Evolutionary conservation across 2,113 vertebrate genomes (phyloP), one percentile per base, ranked within the genome.

Genomic region (Menura novaehollandiae): DNA sequence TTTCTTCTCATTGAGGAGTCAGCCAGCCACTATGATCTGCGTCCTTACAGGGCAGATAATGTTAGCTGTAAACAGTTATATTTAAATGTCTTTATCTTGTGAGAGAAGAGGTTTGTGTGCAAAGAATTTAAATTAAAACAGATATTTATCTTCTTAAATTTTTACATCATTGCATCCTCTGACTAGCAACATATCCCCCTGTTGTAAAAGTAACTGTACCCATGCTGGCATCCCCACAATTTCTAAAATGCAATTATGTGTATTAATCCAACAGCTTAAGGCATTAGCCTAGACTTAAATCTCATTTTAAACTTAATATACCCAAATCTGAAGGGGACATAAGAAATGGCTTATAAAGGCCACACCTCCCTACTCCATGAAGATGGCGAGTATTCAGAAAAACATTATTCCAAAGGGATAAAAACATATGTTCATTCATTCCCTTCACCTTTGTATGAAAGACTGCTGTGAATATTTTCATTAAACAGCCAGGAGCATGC

Each of bases 391-490:
- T 41, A 74, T 71, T 52, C 55, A 46, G 30, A 84, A 52, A 17
- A 15, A 79, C 53, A n/a, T 72, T 79, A 59, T 72, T 83, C 37
- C 51, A 80, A 73, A 84, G 21, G 11, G 32, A 74, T 59, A 68
- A 75, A 88, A 79, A 21, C 0, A 0, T 71, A 32, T 6, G 3
- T 21, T 44, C 3, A 10, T 8, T 39, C 18, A 33, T 15, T 46
- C n/a, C 53, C 22, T 68, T 55, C 67, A 58, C 30, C 23, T 73
- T 15, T 43, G 30, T 9, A 30, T 6, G 22, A 66, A 76, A 69
- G 62, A 58, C 16, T 60, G 46, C 56, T 73, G 5, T 11, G 23
- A 85, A 5, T 39, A 68, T 47, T 69, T 89, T 47, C n/a, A 30
- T 14, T 26, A 9, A 83, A 73, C 37, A 84, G 77, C 13, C 43